Evolutionary conservation across 2,888 invertebrate species (phyloP), one percentile per base, ranked within the genome.

Genomic region (Notodonta ziczac): DNA sequence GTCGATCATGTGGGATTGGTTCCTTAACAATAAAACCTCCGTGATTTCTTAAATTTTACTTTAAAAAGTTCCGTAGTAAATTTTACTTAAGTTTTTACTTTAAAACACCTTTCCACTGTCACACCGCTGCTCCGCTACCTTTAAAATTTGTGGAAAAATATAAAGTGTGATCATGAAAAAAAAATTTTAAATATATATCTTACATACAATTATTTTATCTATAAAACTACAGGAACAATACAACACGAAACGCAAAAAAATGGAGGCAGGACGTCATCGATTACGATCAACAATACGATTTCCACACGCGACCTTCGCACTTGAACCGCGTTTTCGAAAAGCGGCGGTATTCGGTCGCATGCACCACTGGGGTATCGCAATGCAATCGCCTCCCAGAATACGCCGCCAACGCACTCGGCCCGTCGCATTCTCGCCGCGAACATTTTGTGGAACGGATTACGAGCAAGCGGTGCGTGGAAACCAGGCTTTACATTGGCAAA

Each of bases 381-480:
- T 77, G 79, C 79, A 79, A 77, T 70, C 58, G 59, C 65, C 64
- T 71, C 75, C 80, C 78, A 80, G 80, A 83, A 81, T 76, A 79
- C 73, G 78, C 67, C 72, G 74, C 70, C 60, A 63, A 72, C 75
- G 77, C 77, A 77, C 70, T 72, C 76, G 66, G 67, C 51, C 67
- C 56, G 62, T 73, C 74, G 69, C 80, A 80, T 74, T 81, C 72
- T 60, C 66, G 67, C 63, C 65, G 77, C 72, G 66, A 76, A 72
- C 80, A 86, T 78, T 89, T 88, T 84, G 84, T 84, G 81, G 84
- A 84, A 84, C 89, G 86, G 85, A 88, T 87, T 84, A 87, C 80
- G 77, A 76, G 53, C 70, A 88, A 88, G 77, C 77, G 86, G 90
- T 87, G 87, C 91, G 90, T 92, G 89, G 88, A 91, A 91, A 89